phyloP scores from a whole-genome alignment of 2,797 vertebrate species.

The Rhinichthys osculus region DNA sequence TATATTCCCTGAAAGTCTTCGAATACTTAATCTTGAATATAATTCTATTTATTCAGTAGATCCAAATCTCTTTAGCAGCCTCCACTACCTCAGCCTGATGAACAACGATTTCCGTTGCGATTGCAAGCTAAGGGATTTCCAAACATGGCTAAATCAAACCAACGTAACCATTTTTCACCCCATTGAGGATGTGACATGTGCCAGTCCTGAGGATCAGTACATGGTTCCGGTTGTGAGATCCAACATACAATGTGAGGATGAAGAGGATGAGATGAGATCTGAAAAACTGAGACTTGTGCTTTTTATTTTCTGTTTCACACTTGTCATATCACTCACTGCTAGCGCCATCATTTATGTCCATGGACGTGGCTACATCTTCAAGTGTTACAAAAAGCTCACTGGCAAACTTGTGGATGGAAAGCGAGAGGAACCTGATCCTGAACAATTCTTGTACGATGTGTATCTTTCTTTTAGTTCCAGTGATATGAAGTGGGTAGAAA shows the following conservation, averaged over 20 bases:
- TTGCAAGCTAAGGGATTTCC: slow-evolving; percentile 73
- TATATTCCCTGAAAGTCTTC: slow-evolving; percentile 79
- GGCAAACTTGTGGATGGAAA: slow-evolving; percentile 66
- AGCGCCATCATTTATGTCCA: slow-evolving; percentile 66
- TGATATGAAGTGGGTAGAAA: slow-evolving; percentile 89
- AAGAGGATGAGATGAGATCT: slow-evolving; percentile 71
- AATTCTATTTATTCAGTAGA: slow-evolving; percentile 84
- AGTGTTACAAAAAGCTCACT: slow-evolving; percentile 77
- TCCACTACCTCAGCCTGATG: slow-evolving; percentile 75
- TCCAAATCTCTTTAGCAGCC: slow-evolving; percentile 74
- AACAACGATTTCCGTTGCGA: slow-evolving; percentile 83
- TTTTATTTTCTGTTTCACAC: slow-evolving; percentile 70
- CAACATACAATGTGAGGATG: slow-evolving; percentile 72
- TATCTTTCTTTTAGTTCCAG: slow-evolving; percentile 87
- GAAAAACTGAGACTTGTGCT: slow-evolving; percentile 73
- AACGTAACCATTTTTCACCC: slow-evolving; percentile 73
- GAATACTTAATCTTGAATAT: slow-evolving; percentile 77
- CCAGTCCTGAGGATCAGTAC: slow-evolving; percentile 74
- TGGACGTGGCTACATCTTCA: slow-evolving; percentile 80
- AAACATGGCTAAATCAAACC: slow-evolving; percentile 82
- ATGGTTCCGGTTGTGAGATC: slow-evolving; percentile 70
- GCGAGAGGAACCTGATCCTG: neutral
- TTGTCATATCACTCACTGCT: slow-evolving; percentile 58
- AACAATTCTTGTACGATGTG: slow-evolving; percentile 77
- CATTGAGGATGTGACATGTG: slow-evolving; percentile 72